These are phyloP conservation scores for Gryllus bimaculatus DNA, from an alignment of 1,140 invertebrate genomes.

Conservation along the genomic window DNA sequence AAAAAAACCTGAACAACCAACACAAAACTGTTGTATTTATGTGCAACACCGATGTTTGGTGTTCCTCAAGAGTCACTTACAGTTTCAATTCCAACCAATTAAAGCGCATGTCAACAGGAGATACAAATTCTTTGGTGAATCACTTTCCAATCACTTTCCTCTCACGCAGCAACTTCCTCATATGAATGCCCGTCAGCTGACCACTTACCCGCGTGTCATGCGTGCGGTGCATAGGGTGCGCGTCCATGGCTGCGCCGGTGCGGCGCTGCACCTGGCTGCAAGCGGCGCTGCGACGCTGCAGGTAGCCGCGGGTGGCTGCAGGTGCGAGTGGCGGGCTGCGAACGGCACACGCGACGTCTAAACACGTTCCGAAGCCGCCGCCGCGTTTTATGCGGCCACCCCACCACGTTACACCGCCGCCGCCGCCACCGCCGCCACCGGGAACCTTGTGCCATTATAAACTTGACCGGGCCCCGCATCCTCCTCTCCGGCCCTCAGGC, in stretches of 20 bases:
- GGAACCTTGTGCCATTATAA: constrained; percentile 4
- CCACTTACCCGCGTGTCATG: too few relatives aligned
- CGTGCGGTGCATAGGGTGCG: not conserved
- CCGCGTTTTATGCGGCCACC: not conserved
- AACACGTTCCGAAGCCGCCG: not conserved
- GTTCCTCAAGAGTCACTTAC: too few relatives aligned
- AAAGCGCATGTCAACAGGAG: not conserved
- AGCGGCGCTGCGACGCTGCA: not conserved
- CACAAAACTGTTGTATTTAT: not conserved
- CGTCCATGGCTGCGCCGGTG: not conserved
- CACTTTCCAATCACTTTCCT: not conserved
- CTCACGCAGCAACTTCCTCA: not conserved
- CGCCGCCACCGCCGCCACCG: too few relatives aligned
- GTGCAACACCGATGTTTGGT: not conserved
- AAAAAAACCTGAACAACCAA: not conserved
- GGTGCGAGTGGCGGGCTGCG: not conserved
- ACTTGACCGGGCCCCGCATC: not conserved
- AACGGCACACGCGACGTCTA: not conserved
- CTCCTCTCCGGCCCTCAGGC: not conserved
- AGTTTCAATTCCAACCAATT: not conserved
- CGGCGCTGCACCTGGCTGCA: not conserved
- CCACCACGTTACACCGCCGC: not conserved
- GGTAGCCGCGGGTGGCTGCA: not conserved
- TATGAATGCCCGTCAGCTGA: too few relatives aligned
- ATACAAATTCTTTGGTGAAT: not conserved